Percentiles rank a stretch among this genome's conserved stretches.
Evolutionary conservation across 2,113 vertebrate genomes (phyloP).

Genomic region (Cercocebus atys): DNA sequence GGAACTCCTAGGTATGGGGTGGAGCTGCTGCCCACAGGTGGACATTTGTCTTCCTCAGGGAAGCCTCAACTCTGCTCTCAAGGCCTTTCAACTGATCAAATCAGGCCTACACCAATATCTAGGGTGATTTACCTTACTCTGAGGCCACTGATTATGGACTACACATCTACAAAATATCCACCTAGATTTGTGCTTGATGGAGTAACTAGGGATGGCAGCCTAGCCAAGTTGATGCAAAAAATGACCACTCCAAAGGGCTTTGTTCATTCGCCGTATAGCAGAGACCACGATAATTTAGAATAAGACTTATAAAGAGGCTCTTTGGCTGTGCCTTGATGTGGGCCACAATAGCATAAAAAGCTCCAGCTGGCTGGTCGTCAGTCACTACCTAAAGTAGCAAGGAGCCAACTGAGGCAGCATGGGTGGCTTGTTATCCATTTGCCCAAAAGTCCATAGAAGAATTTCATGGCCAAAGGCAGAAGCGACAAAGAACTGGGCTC

Average conservation of each 20-base stretch:
- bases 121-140: background rate
- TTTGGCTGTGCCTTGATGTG: background rate
- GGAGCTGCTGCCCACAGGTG: background rate
- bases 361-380: background rate
- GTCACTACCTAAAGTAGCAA: background rate
- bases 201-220: background rate
- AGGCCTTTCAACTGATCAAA: background rate
- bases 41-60: background rate
- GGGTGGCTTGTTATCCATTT: background rate
- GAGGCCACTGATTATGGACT: background rate
- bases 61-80: background rate
- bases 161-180: background rate
- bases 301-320: background rate
- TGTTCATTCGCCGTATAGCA: background rate
- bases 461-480: background rate
- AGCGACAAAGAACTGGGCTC: background rate
- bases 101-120: background rate
- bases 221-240: background rate
- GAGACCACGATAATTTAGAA: background rate
- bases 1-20: no score
- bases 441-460: background rate
- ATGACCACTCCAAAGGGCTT: background rate
- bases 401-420: background rate
- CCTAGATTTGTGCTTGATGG: background rate
- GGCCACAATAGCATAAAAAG: fast-evolving